These are phyloP conservation scores for Scolopax rusticola DNA, from an alignment of 2,797 vertebrate genomes.

Conservation along the genomic window DNA sequence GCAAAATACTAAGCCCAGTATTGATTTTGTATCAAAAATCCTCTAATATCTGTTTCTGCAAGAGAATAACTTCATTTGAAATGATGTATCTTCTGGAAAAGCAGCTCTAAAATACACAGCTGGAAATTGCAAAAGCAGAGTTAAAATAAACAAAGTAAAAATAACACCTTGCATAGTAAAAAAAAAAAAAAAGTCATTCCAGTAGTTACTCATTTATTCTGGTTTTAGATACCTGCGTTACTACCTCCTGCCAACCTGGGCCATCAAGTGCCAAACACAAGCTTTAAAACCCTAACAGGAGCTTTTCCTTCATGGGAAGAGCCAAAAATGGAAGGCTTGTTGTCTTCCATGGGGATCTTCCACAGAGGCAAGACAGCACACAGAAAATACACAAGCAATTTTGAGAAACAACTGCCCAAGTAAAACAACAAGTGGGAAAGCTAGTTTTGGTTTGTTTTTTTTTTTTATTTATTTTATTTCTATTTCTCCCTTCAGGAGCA, in stretches of 20 bases:
- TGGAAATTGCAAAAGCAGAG: background rate
- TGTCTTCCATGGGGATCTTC: background rate
- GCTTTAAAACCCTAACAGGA: background rate
- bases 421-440: background rate
- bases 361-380: background rate
- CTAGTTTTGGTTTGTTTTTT: background rate
- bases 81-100: background rate
- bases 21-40: background rate
- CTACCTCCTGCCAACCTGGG: background rate
- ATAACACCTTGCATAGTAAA: background rate
- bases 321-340: background rate
- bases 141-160: background rate
- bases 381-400: background rate
- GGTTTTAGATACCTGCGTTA: background rate
- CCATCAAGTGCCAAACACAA: background rate
- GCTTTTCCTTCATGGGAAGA: background rate
- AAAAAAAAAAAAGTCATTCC: background rate
- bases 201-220: background rate
- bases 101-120: background rate
- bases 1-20: background rate
- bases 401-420: background rate
- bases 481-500: background rate
- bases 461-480: background rate
- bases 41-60: background rate
- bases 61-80: background rate